These are phyloP conservation scores for Spheniscus mendiculus DNA, from an alignment of 2,113 vertebrate species.

Conservation along the genomic window DNA sequence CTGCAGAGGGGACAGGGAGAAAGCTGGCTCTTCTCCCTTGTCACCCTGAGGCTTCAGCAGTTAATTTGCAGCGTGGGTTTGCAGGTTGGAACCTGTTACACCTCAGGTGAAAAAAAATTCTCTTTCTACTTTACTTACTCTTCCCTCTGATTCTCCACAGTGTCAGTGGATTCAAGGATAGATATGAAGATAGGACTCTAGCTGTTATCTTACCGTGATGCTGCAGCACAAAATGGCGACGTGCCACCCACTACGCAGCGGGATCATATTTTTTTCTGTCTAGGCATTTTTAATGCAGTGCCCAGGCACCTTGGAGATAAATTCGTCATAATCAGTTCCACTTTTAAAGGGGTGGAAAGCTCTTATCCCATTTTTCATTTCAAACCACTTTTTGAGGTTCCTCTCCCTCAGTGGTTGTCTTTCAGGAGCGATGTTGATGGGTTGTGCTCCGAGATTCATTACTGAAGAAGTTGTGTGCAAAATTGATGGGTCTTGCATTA, in stretches of 20 bases:
- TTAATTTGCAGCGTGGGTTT: background rate
- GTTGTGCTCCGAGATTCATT: background rate
- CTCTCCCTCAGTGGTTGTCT: background rate
- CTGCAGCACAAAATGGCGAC: background rate
- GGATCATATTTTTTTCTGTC: background rate
- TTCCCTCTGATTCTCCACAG: background rate
- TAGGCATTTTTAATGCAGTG: background rate
- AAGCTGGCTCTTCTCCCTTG: background rate
- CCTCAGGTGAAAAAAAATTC: background rate
- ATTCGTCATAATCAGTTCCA: background rate
- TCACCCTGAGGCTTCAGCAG: background rate
- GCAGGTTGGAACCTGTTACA: background rate
- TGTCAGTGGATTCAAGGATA: background rate
- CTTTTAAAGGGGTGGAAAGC: background rate
- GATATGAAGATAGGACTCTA: background rate
- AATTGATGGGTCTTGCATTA: constrained; percentile 21
- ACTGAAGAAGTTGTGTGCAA: background rate
- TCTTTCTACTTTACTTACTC: background rate
- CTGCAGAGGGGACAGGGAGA: background rate
- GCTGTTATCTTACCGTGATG: background rate
- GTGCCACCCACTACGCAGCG: background rate
- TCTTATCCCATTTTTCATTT: constrained; percentile 16
- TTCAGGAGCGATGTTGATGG: background rate
- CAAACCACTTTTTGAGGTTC: background rate
- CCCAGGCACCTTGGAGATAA: background rate